Evolutionary conservation across 2,888 invertebrate species (phyloP).

Genomic region (Drosophila testacea): DNA sequence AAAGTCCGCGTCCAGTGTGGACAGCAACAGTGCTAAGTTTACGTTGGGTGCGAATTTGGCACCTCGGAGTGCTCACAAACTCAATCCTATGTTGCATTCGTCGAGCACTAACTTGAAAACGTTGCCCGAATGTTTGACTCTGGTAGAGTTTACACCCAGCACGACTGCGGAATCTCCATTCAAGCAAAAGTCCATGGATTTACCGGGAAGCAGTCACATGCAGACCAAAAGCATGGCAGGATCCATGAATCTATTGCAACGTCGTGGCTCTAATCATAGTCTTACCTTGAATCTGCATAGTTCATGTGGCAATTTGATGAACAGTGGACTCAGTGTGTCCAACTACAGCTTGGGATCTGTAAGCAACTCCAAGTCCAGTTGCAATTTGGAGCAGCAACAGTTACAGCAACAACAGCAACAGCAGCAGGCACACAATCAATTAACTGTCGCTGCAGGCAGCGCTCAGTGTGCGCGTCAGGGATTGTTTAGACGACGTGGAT

Average conservation of each 20-base stretch:
- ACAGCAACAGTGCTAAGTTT: constrained; percentile 64
- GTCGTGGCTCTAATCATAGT: constrained; percentile 88
- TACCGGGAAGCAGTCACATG: constrained; percentile 49
- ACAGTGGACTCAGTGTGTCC: constrained; percentile 86
- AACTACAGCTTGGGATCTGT: constrained; percentile 87
- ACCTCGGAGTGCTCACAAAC: constrained; percentile 74
- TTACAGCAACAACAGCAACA: constrained; percentile 14
- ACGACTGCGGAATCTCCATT: constrained; percentile 64
- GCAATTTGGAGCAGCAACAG: constrained; percentile 72
- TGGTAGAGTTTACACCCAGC: constrained; percentile 87
- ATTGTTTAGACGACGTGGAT: constrained; percentile 83
- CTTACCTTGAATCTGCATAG: constrained; percentile 87
- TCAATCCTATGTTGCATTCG: constrained; percentile 78
- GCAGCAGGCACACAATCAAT: constrained; percentile 40
- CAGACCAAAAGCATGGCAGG: constrained; percentile 56
- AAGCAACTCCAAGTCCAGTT: constrained; percentile 80
- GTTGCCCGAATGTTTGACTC: constrained; percentile 89
- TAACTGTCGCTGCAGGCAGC: constrained; percentile 59
- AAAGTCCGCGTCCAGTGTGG: constrained; percentile 66
- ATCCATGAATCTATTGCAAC: constrained; percentile 85
- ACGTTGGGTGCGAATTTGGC: constrained; percentile 61
- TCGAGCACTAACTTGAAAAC: constrained; percentile 91
- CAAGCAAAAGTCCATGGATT: constrained; percentile 80
- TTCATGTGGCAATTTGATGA: constrained; percentile 85
- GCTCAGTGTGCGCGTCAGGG: constrained; percentile 64